Evolutionary conservation across 2,797 vertebrate genomes (phyloP).

Genomic region (Pseudopleuronectes americanus): DNA sequence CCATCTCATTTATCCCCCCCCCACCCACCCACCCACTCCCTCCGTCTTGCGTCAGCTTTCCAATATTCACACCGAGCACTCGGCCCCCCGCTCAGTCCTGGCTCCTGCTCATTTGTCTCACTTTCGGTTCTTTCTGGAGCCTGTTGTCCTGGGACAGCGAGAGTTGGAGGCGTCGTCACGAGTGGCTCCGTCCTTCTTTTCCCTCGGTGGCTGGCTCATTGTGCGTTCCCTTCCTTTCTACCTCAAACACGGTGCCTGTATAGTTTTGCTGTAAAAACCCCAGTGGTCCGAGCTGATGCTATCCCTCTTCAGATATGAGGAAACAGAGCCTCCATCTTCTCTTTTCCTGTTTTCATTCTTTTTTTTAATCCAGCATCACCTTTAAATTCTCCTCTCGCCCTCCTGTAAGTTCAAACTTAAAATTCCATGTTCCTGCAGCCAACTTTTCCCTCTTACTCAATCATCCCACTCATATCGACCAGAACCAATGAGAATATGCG

Average conservation of each 20-base stretch:
- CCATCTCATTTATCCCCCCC: constrained; percentile 54
- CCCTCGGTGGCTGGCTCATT: constrained; percentile 4
- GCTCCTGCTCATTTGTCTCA: constrained; percentile 65
- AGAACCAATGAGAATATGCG: too few relatives aligned
- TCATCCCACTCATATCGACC: too few relatives aligned
- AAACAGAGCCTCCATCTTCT: too few relatives aligned
- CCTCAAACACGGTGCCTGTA: constrained; percentile 18
- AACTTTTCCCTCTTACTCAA: too few relatives aligned
- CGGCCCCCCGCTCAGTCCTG: constrained; percentile 38
- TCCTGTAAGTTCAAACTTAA: too few relatives aligned
- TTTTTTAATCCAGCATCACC: too few relatives aligned
- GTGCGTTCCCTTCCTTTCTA: neutral
- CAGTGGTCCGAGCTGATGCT: constrained; percentile 34
- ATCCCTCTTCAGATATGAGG: constrained; percentile 20
- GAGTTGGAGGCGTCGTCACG: constrained; percentile 50
- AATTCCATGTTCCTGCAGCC: too few relatives aligned
- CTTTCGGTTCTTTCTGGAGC: constrained; percentile 51
- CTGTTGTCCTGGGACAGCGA: constrained; percentile 45
- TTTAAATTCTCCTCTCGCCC: too few relatives aligned
- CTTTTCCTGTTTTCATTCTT: too few relatives aligned
- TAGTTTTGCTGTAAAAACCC: constrained; percentile 29
- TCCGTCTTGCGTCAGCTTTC: constrained; percentile 30
- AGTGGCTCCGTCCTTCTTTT: constrained; percentile 29
- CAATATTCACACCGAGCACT: constrained; percentile 40
- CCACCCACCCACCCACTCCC: constrained; percentile 8